Base-by-base conservation (phyloP, 1,140 invertebrate genomes). In the Musca domestica region DNA sequence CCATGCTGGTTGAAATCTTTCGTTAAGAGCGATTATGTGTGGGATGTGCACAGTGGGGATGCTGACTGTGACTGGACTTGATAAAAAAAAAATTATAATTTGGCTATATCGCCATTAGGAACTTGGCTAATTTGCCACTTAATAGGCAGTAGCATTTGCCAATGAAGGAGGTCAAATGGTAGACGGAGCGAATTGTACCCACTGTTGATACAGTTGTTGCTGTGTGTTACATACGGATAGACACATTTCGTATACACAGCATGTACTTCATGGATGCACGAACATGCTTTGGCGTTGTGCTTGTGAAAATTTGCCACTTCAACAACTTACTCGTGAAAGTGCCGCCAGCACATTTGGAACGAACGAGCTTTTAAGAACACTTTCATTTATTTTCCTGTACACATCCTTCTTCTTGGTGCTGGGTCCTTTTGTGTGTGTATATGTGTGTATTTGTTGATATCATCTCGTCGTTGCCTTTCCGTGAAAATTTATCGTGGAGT, bases 271-370 rank as follows among this genome's bases (percentile, higher is more conserved):
- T 12, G 10, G 10, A 41, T 41, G 34, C 34, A 41, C 34, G 34
- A 20, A 23, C 23, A 27, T 34, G 58, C 15, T 14, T 48, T 56
- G 63, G 61, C 47, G 48, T 63, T 68, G 64, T 74, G 77, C 74
- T 78, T 79, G 77, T 72, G 77, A 77, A 79, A 79, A 79, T 79
- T 79, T 79, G 77, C 77, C 77, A 79, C 77, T 79, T 79, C 77
- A 79, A 79, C 77, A 79, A 76, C 77, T 79, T 41, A 75, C 77
- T 79, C 77, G 75, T 72, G 77, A 74, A 79, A 41, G 30, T 72
- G 77, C 77, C 77, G 77, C 79, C 77, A 79, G 77, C 77, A 75
- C 77, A 75, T 79, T 74, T 79, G 77, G 34, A 51, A 61, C 27
- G 19, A 79, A 78, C 77, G 77, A 79, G 77, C 77, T 79, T 76